A percentile compares a stretch with the other conserved stretches of the same genome.
These are phyloP conservation scores for Drosophila kanekoi DNA, from an alignment of 2,888 invertebrate species.

Conservation along the genomic window DNA sequence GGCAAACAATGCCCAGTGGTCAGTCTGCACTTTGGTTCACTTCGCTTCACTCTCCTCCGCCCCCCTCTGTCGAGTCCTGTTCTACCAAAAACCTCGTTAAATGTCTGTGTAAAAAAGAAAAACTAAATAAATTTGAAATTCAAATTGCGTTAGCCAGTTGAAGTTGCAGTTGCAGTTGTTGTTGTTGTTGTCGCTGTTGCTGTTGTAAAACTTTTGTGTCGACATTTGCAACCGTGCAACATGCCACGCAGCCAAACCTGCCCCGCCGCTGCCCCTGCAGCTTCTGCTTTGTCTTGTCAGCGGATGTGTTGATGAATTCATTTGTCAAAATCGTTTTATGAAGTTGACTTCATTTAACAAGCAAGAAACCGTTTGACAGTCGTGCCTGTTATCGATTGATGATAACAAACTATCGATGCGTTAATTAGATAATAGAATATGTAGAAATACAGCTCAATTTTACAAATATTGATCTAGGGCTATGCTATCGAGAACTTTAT, in stretches of 20 bases:
- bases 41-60: constrained; percentile 2
- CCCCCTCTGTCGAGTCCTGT: constrained; percentile 48
- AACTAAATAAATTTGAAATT: constrained; percentile 63
- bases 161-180: constrained; percentile 23
- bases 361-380: constrained; percentile 23
- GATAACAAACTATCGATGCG: background rate
- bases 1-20: constrained; percentile 40
- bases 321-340: constrained; percentile 79
- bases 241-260: constrained; percentile 14
- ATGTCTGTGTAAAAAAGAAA: constrained; percentile 32
- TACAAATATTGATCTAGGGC: too few species aligned
- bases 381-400: background rate
- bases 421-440: too few species aligned
- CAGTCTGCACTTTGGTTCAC: constrained; percentile 45
- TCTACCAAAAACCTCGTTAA: constrained; percentile 64
- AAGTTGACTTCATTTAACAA: constrained; percentile 54
- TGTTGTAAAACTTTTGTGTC: constrained; percentile 48
- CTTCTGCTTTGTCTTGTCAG: constrained; percentile 68
- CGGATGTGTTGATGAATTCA: constrained; percentile 83
- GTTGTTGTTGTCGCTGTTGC: constrained; percentile 21
- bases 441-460: too few species aligned
- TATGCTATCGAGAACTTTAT: too few species aligned
- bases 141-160: constrained; percentile 67
- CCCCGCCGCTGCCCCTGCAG: constrained; percentile 6
- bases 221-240: constrained; percentile 64